Base-by-base conservation (phyloP, 2,113 vertebrate genomes). In the Callipepla californica region DNA sequence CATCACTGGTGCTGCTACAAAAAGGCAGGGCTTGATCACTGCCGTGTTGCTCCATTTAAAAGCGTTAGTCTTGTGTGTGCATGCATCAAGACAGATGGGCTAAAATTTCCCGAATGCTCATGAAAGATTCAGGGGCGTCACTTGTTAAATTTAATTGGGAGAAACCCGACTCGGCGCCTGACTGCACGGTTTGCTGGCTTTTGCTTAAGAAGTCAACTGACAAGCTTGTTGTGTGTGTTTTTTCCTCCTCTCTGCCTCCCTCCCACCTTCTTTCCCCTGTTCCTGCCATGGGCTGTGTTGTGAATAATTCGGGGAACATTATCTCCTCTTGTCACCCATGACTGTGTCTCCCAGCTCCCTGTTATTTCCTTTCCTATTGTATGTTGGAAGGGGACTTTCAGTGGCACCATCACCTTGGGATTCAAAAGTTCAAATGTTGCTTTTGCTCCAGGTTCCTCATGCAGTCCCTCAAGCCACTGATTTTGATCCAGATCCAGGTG, bases 71-170 rank as follows among this genome's bases (percentile, higher is more conserved):
- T 84, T 18, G 45, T 65, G 83, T 58, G 94, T 48, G 87, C 4
- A 21, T 21, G 6, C 25, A 51, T 75, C 20, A 55, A 94, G 94
- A 94, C 95, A 95, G 96, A 94, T 63, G 92, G 95, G 89, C 94
- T 96, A 93, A 96, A 94, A 94, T 88, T 80, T 94, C 95, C 94
- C 25, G 85, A 93, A 86, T 1, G 91, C 96, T 97, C 96, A 97
- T 97, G 96, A 97, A 97, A 97, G 96, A 97, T 97, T 97, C 97
- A 97, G 92, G 94, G 96, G 89, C 80, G 73, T 96, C 97, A 93
- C 97, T 97, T 97, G 96, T 97, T 97, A 97, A 97, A 97, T 97
- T 97, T 97, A 97, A 97, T 97, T 97, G 97, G 97, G 96, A 97
- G 97, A 96, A 97, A 96, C 93, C 93, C 61, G 34, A 73, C 96